phyloP scores from a whole-genome alignment of 2,888 invertebrate species.

The Phaonia tiefii region DNA sequence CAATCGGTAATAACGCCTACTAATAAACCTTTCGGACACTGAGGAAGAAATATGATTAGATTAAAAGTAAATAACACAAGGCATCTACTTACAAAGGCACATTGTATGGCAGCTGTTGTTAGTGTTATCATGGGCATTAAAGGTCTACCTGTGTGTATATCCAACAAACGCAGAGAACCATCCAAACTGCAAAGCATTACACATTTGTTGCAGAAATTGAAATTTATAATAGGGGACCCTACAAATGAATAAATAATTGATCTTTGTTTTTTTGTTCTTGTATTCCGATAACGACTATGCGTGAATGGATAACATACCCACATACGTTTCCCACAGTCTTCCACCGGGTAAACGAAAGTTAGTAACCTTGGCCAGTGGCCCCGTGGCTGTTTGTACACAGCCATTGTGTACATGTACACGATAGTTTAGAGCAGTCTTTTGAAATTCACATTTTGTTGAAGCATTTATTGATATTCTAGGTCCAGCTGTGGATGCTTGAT shows the following conservation, averaged over 20 bases:
- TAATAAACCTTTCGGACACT: constrained; percentile 78
- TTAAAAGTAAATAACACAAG: background rate
- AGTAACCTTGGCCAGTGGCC: constrained; percentile 83
- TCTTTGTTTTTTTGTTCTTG: background rate
- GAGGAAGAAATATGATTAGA: constrained; percentile 11
- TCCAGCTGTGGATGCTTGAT: constrained; percentile 70
- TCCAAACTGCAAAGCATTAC: constrained; percentile 79
- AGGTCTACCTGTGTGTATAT: constrained; percentile 76
- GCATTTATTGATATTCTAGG: constrained; percentile 73
- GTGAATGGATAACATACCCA: constrained; percentile 80
- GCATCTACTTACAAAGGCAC: constrained; percentile 77
- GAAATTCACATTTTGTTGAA: constrained; percentile 74
- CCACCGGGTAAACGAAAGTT: constrained; percentile 83
- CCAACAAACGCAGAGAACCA: constrained; percentile 77
- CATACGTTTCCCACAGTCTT: constrained; percentile 86
- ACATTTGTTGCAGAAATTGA: constrained; percentile 78
- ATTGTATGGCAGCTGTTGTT: constrained; percentile 76
- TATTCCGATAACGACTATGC: background rate
- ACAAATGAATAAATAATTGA: background rate
- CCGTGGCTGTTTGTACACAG: constrained; percentile 83
- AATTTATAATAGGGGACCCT: constrained; percentile 79
- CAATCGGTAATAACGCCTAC: constrained; percentile 80
- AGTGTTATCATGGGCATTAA: constrained; percentile 78
- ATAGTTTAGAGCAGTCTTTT: constrained; percentile 80
- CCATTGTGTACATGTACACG: constrained; percentile 81